These are phyloP conservation scores for Dendrophyllia cribrosa DNA, from an alignment of 64 coral and sea anemone genomes.

Conservation along the genomic window DNA sequence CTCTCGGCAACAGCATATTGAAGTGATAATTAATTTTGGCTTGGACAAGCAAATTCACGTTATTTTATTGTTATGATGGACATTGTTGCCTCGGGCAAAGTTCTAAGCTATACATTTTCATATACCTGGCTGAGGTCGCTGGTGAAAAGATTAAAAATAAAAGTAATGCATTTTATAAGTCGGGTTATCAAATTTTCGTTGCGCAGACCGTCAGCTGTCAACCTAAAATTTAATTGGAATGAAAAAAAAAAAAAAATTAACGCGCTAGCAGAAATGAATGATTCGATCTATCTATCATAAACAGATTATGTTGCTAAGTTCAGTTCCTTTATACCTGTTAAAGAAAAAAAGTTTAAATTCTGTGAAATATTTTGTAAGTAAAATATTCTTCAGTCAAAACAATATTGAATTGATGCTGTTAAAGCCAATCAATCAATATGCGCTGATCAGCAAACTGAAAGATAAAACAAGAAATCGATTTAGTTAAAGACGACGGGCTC, in stretches of 20 bases:
- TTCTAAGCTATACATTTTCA: too few species aligned
- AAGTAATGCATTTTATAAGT: not conserved
- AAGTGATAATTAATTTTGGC: not conserved
- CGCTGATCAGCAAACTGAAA: too few species aligned
- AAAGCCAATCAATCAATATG: not conserved
- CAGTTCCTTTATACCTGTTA: not conserved
- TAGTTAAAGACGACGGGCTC: too few species aligned
- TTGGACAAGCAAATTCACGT: not conserved
- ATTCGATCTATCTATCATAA: not conserved
- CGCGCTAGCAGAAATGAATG: not conserved
- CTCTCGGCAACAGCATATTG: not conserved
- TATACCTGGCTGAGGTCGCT: not conserved
- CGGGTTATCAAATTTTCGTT: not conserved
- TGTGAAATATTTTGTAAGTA: not conserved
- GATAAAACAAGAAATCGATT: too few species aligned
- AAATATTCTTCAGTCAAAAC: not conserved
- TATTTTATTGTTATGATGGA: not conserved
- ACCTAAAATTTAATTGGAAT: not conserved
- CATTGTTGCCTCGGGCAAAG: not conserved
- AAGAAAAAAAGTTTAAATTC: not conserved
- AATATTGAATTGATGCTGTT: not conserved
- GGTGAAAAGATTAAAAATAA: conserved; percentile 2
- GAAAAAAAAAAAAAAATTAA: not conserved
- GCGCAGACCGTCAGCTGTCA: not conserved
- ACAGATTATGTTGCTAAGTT: not conserved